Evolutionary conservation across 2,888 invertebrate species (phyloP).

Genomic region (Nyleta sp.): DNA sequence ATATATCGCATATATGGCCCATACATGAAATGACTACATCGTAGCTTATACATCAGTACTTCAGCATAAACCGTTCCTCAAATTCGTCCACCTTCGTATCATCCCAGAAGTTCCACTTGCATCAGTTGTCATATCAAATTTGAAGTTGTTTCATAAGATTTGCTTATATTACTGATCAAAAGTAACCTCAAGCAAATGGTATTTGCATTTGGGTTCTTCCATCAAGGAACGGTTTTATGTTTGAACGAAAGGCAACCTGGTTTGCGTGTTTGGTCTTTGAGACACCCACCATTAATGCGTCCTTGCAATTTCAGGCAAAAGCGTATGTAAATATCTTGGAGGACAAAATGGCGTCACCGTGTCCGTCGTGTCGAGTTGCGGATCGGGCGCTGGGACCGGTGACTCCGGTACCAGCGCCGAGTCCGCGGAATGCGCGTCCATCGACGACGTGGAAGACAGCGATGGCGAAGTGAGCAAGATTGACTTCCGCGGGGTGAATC

Average conservation of each 20-base stretch:
- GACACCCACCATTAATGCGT: no score
- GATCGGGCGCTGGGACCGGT: slow-evolving; percentile 73
- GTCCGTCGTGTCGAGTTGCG: slow-evolving; percentile 84
- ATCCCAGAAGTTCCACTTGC: no score
- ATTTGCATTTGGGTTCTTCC: slow-evolving; percentile 6
- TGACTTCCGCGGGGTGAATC: slow-evolving; percentile 88
- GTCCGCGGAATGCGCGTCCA: slow-evolving; percentile 67
- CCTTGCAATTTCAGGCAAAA: slow-evolving; percentile 73
- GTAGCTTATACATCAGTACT: no score
- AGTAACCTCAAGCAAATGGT: background rate
- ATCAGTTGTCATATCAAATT: no score
- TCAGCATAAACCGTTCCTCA: no score
- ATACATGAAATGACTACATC: no score
- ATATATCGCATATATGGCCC: no score
- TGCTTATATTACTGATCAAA: background rate
- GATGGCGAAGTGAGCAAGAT: slow-evolving; percentile 93
- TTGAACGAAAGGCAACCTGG: slow-evolving; percentile 17
- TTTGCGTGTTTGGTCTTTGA: slow-evolving; percentile 69
- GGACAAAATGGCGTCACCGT: slow-evolving; percentile 84
- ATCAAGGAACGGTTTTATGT: slow-evolving; percentile 9
- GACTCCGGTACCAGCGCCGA: slow-evolving; percentile 65
- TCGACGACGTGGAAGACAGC: slow-evolving; percentile 85
- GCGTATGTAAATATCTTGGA: slow-evolving; percentile 79
- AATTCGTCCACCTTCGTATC: no score
- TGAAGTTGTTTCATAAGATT: no score